Conservation (phyloP, 1,140 invertebrate species). For the Matsumurasca onukii region DNA sequence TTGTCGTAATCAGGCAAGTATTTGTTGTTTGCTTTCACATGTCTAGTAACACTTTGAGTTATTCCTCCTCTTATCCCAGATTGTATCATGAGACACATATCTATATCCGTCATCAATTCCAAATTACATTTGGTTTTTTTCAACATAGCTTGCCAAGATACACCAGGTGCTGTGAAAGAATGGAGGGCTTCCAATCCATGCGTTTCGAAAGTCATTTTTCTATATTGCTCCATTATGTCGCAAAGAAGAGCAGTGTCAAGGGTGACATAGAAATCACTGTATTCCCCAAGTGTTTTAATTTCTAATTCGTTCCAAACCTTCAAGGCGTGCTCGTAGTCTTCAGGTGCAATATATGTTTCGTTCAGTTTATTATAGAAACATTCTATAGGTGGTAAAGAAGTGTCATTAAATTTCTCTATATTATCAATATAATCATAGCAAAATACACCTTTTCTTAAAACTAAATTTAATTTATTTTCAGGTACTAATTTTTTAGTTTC, state of each 20-base stretch:
- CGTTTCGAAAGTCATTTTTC: background rate
- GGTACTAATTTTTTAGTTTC: background rate
- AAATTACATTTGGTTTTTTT: background rate
- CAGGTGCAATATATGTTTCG: background rate
- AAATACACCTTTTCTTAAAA: slow-evolving; percentile 1
- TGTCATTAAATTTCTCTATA: background rate
- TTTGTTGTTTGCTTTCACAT: background rate
- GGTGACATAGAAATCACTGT: slow-evolving; percentile 4
- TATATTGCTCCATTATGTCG: background rate
- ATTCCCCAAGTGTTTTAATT: slow-evolving; percentile 1
- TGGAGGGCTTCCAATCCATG: background rate
- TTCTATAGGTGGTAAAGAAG: background rate
- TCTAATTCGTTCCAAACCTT: background rate
- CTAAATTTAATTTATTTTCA: background rate
- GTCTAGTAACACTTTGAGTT: background rate
- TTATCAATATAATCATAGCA: background rate
- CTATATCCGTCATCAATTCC: background rate
- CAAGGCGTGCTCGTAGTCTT: background rate
- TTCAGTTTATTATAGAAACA: slow-evolving; percentile 5
- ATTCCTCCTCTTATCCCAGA: background rate
- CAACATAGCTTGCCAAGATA: background rate
- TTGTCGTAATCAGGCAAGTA: background rate
- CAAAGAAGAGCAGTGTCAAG: background rate
- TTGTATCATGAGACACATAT: background rate
- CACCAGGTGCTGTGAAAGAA: background rate